A percentile compares a stretch with the other conserved stretches of the same genome.
These are phyloP conservation scores for Chironex yamaguchii DNA, from an alignment of 30 jellyfish, hydroid and myxozoan species.

Conservation along the genomic window DNA sequence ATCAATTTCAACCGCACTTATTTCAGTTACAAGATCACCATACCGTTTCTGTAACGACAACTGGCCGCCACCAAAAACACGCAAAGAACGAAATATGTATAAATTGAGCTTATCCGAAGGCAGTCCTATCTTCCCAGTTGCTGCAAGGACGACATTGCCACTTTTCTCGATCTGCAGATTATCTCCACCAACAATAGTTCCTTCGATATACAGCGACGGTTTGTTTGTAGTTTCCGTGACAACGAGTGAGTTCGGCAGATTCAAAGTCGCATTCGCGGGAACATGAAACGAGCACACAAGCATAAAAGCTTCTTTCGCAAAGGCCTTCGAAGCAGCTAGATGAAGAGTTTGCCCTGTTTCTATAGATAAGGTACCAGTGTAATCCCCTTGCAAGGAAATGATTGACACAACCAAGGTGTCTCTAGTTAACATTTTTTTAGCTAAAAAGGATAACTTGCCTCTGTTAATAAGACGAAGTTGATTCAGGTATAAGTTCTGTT, in stretches of 20 bases:
- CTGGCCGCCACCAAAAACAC: constrained; percentile 54
- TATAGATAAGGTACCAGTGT: constrained; percentile 25
- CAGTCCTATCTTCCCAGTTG: constrained; percentile 67
- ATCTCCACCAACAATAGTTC: constrained; percentile 64
- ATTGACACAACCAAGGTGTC: constrained; percentile 9
- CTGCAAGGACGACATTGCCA: constrained; percentile 52
- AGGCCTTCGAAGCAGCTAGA: constrained; percentile 65
- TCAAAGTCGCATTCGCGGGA: constrained; percentile 20
- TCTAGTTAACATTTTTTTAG: background rate
- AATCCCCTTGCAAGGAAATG: constrained; percentile 55
- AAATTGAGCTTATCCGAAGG: constrained; percentile 42
- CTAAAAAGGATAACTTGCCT: constrained; percentile 39
- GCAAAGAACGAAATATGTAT: constrained; percentile 44
- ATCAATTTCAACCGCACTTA: constrained; percentile 38
- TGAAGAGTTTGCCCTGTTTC: constrained; percentile 21
- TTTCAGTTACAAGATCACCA: constrained; percentile 41
- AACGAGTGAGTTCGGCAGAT: constrained; percentile 19
- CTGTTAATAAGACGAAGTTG: constrained; percentile 40
- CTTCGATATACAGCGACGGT: constrained; percentile 65
- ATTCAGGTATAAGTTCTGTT: constrained; percentile 16
- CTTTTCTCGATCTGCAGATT: constrained; percentile 58
- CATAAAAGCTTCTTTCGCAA: constrained; percentile 53
- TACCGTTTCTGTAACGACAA: constrained; percentile 19
- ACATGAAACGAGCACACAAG: constrained; percentile 66
- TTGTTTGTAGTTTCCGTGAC: constrained; percentile 59